A percentile compares a stretch with the other conserved stretches of the same genome.
Conservation (phyloP, 1,140 invertebrate genomes). For the Lasioglossum baleicum region DNA sequence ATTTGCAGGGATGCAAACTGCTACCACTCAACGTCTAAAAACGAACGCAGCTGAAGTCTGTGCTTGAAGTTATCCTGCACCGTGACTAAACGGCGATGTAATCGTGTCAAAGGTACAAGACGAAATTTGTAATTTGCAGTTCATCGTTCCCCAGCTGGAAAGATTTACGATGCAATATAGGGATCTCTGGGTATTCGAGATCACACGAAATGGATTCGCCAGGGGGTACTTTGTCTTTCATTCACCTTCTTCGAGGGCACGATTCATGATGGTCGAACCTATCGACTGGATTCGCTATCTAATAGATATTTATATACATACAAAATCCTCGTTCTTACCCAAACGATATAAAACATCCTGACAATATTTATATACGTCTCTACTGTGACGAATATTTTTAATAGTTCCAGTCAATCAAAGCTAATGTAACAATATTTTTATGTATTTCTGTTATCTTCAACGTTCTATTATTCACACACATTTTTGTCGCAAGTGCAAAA, state of each 20-base stretch:
- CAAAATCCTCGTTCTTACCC: not conserved
- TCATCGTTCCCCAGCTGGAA: slow-evolving; percentile 16
- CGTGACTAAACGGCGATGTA: not conserved
- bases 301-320: not conserved
- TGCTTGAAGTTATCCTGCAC: not conserved
- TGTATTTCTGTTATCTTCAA: too few species aligned
- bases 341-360: not conserved
- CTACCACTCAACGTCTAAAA: not conserved
- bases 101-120: not conserved
- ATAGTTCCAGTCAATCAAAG: too few species aligned
- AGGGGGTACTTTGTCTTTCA: slow-evolving; percentile 57
- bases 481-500: too few species aligned
- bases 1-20: too few species aligned
- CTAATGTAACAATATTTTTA: not conserved
- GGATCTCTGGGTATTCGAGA: slow-evolving; percentile 16
- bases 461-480: too few species aligned
- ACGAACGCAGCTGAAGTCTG: not conserved
- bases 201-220: slow-evolving; percentile 49
- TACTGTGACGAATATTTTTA: not conserved
- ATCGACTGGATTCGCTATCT: slow-evolving; percentile 49
- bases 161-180: slow-evolving; percentile 46
- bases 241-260: slow-evolving; percentile 38
- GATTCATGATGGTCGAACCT: slow-evolving; percentile 54
- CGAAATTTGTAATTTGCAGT: slow-evolving; percentile 29
- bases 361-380: too few species aligned